Evolutionary conservation across 2,888 invertebrate genomes (phyloP).

Genomic region (Calliopum simillimum): DNA sequence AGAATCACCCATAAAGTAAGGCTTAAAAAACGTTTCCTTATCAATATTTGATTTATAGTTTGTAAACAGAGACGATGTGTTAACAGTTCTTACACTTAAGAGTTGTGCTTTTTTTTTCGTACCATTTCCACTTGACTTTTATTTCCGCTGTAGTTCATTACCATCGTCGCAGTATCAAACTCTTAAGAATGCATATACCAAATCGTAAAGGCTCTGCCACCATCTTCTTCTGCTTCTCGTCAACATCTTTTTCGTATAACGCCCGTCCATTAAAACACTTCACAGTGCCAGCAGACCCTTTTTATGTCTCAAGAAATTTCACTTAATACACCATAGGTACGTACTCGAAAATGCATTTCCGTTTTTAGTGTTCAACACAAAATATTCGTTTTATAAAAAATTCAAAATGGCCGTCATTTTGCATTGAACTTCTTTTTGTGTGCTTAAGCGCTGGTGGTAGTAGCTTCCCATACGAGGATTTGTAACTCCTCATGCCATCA

Average conservation of each 20-base stretch:
- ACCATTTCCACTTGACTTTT: slow-evolving; percentile 12
- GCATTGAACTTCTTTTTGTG: slow-evolving; percentile 16
- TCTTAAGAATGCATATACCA: background rate
- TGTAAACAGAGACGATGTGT: no score
- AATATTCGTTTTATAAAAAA: background rate
- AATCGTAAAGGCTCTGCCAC: background rate
- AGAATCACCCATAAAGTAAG: no score
- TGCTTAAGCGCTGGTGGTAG: background rate
- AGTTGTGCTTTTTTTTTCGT: no score
- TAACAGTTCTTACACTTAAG: no score
- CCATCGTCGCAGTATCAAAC: slow-evolving; percentile 10
- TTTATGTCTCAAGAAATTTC: slow-evolving; percentile 25
- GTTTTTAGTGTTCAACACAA: slow-evolving; percentile 18
- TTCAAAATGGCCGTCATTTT: slow-evolving; percentile 30
- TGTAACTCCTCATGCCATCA: no score
- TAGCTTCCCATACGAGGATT: no score
- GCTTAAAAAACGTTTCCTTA: no score
- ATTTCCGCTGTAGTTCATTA: slow-evolving; percentile 28
- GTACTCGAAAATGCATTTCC: slow-evolving; percentile 34
- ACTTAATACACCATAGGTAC: slow-evolving; percentile 10
- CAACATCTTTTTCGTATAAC: background rate
- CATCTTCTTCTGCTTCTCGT: background rate
- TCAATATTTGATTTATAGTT: no score
- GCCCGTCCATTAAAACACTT: slow-evolving; percentile 30
- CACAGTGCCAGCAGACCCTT: slow-evolving; percentile 6